Percentiles rank a stretch among this genome's conserved stretches.
phyloP scores from a whole-genome alignment of 2,797 vertebrate genomes.

The Labeo calbasu region DNA sequence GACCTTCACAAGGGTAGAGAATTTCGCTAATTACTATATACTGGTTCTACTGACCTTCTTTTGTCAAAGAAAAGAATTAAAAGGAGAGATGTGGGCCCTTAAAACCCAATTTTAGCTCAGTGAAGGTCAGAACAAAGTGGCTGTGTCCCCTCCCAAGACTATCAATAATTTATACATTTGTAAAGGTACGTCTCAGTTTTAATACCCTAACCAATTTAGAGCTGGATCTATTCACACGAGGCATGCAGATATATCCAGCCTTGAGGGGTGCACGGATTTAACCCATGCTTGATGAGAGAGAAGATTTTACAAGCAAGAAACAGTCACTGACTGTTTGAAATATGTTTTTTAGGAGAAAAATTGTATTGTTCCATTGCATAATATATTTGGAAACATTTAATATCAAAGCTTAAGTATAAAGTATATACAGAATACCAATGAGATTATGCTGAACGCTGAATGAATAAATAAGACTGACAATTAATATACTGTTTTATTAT shows the following conservation, averaged over 20 bases:
- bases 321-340: background rate
- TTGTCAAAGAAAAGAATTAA: constrained; percentile 55
- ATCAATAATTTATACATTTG: constrained; percentile 66
- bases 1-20: constrained; percentile 55
- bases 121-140: constrained; percentile 62
- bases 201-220: constrained; percentile 59
- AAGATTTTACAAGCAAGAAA: background rate
- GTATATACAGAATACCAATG: background rate
- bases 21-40: constrained; percentile 56
- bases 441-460: background rate
- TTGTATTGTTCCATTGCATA: background rate
- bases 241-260: constrained; percentile 51
- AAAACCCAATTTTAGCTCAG: constrained; percentile 60
- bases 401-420: background rate
- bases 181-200: constrained; percentile 60
- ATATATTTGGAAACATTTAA: background rate
- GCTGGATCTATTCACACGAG: constrained; percentile 49
- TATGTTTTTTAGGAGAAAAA: background rate
- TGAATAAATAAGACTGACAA: background rate
- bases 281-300: constrained; percentile 32
- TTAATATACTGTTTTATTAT: background rate
- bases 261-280: background rate
- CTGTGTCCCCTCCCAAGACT: constrained; percentile 54
- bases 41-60: constrained; percentile 56
- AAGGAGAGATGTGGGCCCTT: constrained; percentile 50